Evolutionary conservation across 2,797 vertebrate species (phyloP).

Genomic region (Chrosomus eos): DNA sequence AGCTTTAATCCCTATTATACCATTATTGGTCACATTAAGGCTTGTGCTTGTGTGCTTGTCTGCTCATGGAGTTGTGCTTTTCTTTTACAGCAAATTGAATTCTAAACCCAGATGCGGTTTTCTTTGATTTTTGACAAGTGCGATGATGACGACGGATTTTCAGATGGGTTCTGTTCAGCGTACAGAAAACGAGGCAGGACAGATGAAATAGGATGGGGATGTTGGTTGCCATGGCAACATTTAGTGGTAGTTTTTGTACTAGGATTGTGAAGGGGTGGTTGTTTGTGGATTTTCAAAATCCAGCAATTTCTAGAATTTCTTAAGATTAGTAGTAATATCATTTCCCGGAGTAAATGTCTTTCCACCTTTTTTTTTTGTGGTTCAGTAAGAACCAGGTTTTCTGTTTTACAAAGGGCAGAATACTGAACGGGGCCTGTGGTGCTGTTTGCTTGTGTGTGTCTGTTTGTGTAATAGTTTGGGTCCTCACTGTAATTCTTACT

Average conservation of each 20-base stretch:
- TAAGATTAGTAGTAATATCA: neutral
- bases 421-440: neutral
- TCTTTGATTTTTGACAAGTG: slow-evolving; percentile 36
- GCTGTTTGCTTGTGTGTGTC: slow-evolving; percentile 6
- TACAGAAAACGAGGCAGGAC: slow-evolving; percentile 42
- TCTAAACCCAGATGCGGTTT: neutral
- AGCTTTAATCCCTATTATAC: slow-evolving; percentile 31
- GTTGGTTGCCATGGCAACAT: slow-evolving; percentile 53
- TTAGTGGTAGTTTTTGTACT: slow-evolving; percentile 28
- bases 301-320: neutral
- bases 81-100: slow-evolving; percentile 18
- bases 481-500: slow-evolving; percentile 8
- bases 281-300: slow-evolving; percentile 32
- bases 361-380: neutral
- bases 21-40: slow-evolving; percentile 2
- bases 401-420: neutral
- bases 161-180: slow-evolving; percentile 25
- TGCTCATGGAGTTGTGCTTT: neutral
- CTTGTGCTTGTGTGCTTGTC: neutral
- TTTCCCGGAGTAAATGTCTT: neutral
- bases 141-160: slow-evolving; percentile 46
- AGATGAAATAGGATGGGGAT: slow-evolving; percentile 48
- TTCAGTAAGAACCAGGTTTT: neutral
- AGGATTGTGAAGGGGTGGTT: slow-evolving; percentile 15
- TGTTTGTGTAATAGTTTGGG: neutral